Percentiles rank a stretch among this genome's conserved stretches.
Evolutionary conservation across 2,797 vertebrate species (phyloP).

Genomic region (Smutsia temminckii): DNA sequence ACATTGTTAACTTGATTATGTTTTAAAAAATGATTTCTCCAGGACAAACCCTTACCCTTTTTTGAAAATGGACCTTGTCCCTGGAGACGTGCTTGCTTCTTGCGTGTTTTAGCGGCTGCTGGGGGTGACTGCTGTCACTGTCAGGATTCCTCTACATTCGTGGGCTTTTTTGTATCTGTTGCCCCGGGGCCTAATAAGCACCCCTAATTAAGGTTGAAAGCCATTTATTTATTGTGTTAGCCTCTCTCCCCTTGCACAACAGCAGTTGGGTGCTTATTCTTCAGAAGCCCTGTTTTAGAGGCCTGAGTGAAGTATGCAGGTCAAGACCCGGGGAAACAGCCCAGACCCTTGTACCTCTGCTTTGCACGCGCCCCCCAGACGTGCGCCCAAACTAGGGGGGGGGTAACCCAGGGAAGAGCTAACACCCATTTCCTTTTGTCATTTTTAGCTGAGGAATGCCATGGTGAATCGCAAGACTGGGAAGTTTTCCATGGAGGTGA

Average conservation of each 20-base stretch:
- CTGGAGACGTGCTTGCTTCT: not conserved
- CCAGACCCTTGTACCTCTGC: not conserved
- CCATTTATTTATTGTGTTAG: not conserved
- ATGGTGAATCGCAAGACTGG: slow-evolving; percentile 99
- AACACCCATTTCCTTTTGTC: slow-evolving; percentile 63
- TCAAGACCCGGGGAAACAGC: too few relatives aligned
- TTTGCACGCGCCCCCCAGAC: not conserved
- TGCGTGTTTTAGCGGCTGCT: not conserved
- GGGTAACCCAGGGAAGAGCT: slow-evolving; percentile 31
- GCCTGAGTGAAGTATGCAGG: not conserved
- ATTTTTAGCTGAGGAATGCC: slow-evolving; percentile 93
- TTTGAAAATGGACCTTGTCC: slow-evolving; percentile 10
- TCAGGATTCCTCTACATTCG: not conserved
- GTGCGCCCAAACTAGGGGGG: not conserved
- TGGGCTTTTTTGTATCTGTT: not conserved
- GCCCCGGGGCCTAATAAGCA: not conserved
- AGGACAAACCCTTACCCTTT: slow-evolving; percentile 18
- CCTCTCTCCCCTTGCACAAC: not conserved
- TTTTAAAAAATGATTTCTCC: slow-evolving; percentile 65
- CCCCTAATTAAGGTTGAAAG: not conserved
- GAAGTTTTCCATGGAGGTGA: slow-evolving; percentile 98
- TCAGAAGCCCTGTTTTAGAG: not conserved
- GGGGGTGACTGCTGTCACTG: not conserved
- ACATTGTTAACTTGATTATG: slow-evolving; percentile 45
- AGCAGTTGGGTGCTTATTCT: not conserved